Evolutionary conservation across 1,140 invertebrate genomes (phyloP).

Genomic region (Nymphalis io): DNA sequence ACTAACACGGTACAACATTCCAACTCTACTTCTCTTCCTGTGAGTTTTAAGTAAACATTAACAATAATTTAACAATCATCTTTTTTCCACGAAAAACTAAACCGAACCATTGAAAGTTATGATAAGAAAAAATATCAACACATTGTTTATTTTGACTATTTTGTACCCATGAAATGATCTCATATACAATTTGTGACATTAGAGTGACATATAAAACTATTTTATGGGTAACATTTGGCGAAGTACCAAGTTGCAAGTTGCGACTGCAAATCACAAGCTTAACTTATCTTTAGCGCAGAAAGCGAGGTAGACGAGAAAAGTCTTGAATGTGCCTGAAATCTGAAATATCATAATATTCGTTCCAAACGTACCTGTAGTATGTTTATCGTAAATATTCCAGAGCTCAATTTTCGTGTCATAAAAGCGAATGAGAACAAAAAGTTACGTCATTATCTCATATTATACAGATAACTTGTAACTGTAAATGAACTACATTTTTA

Average conservation of each 20-base stretch:
- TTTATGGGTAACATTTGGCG: slow-evolving; percentile 11
- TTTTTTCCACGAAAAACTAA: slow-evolving; percentile 14
- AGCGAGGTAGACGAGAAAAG: background rate
- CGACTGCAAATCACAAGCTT: slow-evolving; percentile 12
- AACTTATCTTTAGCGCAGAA: slow-evolving; percentile 10
- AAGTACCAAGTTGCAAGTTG: background rate
- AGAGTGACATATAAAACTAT: slow-evolving; percentile 11
- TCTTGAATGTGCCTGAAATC: slow-evolving; percentile 14
- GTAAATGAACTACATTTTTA: background rate
- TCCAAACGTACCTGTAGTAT: slow-evolving; percentile 2
- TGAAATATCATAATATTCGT: background rate
- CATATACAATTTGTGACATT: background rate
- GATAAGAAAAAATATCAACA: background rate
- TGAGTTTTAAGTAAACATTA: slow-evolving; percentile 43
- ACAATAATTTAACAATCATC: slow-evolving; percentile 16
- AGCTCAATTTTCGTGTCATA: background rate
- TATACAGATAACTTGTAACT: background rate
- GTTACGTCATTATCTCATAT: background rate
- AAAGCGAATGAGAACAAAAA: background rate
- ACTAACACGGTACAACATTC: slow-evolving; percentile 53
- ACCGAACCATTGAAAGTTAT: background rate
- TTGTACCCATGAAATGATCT: background rate
- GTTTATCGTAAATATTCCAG: background rate
- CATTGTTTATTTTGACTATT: background rate
- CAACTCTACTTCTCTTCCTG: slow-evolving; percentile 60